phyloP scores from a whole-genome alignment of 1,140 invertebrate genomes.

The Bombus pascuorum region DNA sequence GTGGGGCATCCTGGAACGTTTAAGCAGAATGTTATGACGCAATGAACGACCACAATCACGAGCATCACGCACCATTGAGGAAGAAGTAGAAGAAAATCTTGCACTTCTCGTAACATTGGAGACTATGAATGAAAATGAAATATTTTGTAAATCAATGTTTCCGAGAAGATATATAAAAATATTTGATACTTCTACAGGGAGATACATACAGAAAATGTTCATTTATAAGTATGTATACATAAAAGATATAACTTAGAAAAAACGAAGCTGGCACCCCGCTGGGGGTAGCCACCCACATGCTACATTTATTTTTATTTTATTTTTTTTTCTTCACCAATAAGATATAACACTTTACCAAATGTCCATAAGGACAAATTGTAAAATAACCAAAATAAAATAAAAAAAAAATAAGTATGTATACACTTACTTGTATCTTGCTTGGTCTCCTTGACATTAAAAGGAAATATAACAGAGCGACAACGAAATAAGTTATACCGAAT shows the following conservation, averaged over 20 bases:
- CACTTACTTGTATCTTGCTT: slow-evolving; percentile 74
- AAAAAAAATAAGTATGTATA: neutral
- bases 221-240: neutral
- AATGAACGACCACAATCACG: slow-evolving; percentile 83
- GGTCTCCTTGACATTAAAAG: slow-evolving; percentile 81
- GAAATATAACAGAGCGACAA: slow-evolving; percentile 88
- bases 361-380: too few relatives aligned
- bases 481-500: slow-evolving; percentile 90
- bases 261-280: too few relatives aligned
- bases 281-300: too few relatives aligned
- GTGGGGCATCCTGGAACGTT: slow-evolving; percentile 86
- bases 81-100: slow-evolving; percentile 86
- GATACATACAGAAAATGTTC: neutral
- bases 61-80: slow-evolving; percentile 86
- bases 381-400: too few relatives aligned
- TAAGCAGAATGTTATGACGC: slow-evolving; percentile 85
- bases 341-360: too few relatives aligned
- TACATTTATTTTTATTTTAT: too few relatives aligned
- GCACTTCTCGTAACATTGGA: slow-evolving; percentile 76
- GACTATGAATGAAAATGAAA: slow-evolving; percentile 63
- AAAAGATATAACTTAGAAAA: too few relatives aligned
- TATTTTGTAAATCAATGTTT: neutral
- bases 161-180: neutral
- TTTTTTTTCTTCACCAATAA: too few relatives aligned
- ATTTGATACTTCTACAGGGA: neutral